phyloP scores from a whole-genome alignment of 2,888 invertebrate species.

The Tethea ocularis region DNA sequence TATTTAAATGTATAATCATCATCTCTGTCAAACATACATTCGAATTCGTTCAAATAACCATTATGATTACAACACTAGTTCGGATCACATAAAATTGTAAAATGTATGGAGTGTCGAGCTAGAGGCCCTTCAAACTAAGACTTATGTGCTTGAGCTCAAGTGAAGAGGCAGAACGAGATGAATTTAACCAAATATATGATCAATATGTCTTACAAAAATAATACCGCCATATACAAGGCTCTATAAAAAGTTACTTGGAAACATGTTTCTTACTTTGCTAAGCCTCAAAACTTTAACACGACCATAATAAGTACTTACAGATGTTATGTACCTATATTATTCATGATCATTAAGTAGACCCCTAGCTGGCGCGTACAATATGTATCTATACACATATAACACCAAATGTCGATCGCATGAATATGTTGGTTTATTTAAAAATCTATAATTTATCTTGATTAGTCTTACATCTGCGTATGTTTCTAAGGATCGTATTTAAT shows the following conservation, averaged over 20 bases:
- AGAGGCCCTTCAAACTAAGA: neutral
- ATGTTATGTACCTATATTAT: neutral
- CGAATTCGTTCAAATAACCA: neutral
- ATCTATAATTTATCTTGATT: slow-evolving; percentile 1
- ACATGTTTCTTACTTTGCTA: no score
- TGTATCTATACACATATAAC: slow-evolving; percentile 40
- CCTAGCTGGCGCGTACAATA: slow-evolving; percentile 17
- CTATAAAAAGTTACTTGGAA: no score
- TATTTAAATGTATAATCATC: slow-evolving; percentile 9
- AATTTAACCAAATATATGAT: neutral
- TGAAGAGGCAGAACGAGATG: neutral
- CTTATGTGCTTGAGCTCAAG: neutral
- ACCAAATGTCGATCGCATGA: slow-evolving; percentile 19
- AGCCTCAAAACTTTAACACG: no score
- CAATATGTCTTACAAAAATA: neutral
- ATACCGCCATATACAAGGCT: slow-evolving; percentile 1
- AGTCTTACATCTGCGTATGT: neutral
- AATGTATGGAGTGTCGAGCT: neutral
- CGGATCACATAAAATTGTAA: no score
- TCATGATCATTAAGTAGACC: neutral
- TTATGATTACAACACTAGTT: slow-evolving; percentile 1
- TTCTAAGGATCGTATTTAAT: neutral
- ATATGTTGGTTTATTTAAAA: neutral
- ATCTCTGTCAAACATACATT: neutral
- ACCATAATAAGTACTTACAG: no score